phyloP scores from a whole-genome alignment of 1,140 invertebrate species.

The Neodiprion virginianus region DNA sequence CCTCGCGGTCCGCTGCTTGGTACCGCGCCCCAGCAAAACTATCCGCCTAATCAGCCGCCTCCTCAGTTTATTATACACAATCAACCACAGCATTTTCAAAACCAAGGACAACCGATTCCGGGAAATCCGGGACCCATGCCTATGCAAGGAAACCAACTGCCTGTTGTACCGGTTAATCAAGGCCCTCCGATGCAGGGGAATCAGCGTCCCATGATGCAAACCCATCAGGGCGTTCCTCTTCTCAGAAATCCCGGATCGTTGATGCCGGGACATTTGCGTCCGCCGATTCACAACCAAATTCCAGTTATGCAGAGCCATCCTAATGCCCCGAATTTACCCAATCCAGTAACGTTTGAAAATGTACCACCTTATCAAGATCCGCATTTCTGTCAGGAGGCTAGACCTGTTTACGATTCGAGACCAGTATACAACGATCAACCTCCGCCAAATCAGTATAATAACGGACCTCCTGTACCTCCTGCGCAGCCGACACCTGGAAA shows the following conservation, averaged over 20 bases:
- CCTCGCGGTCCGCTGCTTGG: constrained; percentile 28
- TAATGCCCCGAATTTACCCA: constrained; percentile 29
- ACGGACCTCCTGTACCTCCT: constrained; percentile 28
- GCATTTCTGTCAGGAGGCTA: constrained; percentile 33
- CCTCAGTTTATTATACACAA: constrained; percentile 33
- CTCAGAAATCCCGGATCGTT: constrained; percentile 34
- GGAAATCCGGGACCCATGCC: constrained; percentile 37
- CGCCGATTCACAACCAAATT: not conserved
- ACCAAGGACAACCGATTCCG: constrained; percentile 30
- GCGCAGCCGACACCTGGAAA: constrained; percentile 16
- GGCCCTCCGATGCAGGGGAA: constrained; percentile 25
- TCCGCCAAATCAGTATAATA: constrained; percentile 35
- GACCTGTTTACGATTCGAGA: constrained; percentile 41
- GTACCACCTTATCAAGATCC: constrained; percentile 45
- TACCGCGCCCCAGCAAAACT: constrained; percentile 35
- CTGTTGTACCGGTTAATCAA: not conserved
- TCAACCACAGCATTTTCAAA: constrained; percentile 31
- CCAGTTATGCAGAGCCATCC: constrained; percentile 31
- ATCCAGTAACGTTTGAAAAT: constrained; percentile 45
- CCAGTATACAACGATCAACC: constrained; percentile 34
- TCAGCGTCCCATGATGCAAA: constrained; percentile 17
- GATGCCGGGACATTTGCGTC: constrained; percentile 35
- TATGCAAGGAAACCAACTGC: not conserved
- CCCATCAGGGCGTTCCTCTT: constrained; percentile 17
- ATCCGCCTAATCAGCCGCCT: constrained; percentile 38